Percentiles rank a stretch among this genome's conserved stretches.
Conservation (phyloP, 2,888 invertebrate genomes). For the Sinelater perroti region DNA sequence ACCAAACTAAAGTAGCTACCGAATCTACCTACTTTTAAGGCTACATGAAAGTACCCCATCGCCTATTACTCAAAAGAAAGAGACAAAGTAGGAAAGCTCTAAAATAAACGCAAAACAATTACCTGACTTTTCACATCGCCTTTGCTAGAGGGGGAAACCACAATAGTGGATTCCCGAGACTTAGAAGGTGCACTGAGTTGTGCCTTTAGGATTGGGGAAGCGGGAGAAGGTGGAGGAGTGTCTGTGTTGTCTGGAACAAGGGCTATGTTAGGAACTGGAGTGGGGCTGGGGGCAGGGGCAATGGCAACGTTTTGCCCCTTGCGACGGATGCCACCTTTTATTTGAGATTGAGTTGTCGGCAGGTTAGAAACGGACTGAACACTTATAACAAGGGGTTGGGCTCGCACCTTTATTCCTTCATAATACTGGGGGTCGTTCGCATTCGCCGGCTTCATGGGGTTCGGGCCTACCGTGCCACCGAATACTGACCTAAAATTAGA, state of each 20-base stretch:
- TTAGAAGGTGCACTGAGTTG: constrained; percentile 78
- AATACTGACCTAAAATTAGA: constrained; percentile 74
- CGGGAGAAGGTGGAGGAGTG: constrained; percentile 65
- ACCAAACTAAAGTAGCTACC: constrained; percentile 20
- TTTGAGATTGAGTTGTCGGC: constrained; percentile 35
- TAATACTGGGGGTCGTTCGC: constrained; percentile 68
- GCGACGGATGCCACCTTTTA: constrained; percentile 41
- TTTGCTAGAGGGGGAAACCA: constrained; percentile 60
- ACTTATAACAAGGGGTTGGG: constrained; percentile 66
- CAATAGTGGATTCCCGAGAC: constrained; percentile 55
- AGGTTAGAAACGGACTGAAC: constrained; percentile 53
- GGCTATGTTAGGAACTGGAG: constrained; percentile 38
- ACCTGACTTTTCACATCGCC: constrained; percentile 67
- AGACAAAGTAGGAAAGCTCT: constrained; percentile 1
- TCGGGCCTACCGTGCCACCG: constrained; percentile 84
- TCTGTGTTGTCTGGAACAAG: constrained; percentile 44
- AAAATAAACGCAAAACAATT: constrained; percentile 48
- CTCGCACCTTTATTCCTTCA: constrained; percentile 74
- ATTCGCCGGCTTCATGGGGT: constrained; percentile 70
- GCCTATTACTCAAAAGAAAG: too few relatives aligned
- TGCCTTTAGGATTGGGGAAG: constrained; percentile 85
- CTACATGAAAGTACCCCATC: constrained; percentile 4
- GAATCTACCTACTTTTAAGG: neutral
- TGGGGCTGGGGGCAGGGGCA: constrained; percentile 21
- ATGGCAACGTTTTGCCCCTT: constrained; percentile 38